A percentile compares a stretch with the other conserved stretches of the same genome.
phyloP scores from a whole-genome alignment of 2,797 vertebrate species.

The Enteromius afrohamiltoni region DNA sequence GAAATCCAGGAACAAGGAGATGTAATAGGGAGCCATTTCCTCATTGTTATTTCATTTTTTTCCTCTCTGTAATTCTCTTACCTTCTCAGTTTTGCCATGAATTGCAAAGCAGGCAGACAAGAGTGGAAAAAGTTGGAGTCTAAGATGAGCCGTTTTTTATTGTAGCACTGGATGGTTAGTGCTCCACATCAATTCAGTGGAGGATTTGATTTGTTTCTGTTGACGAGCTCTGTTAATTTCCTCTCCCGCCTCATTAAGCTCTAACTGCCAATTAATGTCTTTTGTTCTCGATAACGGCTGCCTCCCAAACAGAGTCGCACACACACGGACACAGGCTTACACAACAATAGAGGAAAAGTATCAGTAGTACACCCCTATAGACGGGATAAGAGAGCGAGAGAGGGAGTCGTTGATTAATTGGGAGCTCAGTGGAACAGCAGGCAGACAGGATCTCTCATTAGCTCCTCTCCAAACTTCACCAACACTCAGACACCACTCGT shows the following conservation, averaged over 20 bases:
- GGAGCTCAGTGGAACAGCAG: slow-evolving; percentile 51
- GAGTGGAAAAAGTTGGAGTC: slow-evolving; percentile 35
- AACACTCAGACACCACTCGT: slow-evolving; percentile 45
- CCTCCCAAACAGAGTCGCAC: slow-evolving; percentile 76
- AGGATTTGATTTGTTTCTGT: slow-evolving; percentile 85
- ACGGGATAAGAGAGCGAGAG: slow-evolving; percentile 18
- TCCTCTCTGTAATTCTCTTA: slow-evolving; percentile 45
- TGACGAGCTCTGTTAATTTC: slow-evolving; percentile 83
- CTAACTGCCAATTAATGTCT: slow-evolving; percentile 89
- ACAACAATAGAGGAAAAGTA: slow-evolving; percentile 49
- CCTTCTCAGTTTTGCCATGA: slow-evolving; percentile 36
- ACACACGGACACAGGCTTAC: slow-evolving; percentile 8
- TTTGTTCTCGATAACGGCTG: slow-evolving; percentile 85
- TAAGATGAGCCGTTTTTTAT: slow-evolving; percentile 78
- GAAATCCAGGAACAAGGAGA: slow-evolving; percentile 73
- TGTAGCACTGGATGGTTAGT: slow-evolving; percentile 73
- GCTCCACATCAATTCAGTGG: slow-evolving; percentile 79
- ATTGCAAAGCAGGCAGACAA: slow-evolving; percentile 33
- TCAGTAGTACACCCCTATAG: slow-evolving; percentile 38
- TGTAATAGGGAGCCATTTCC: slow-evolving; percentile 75
- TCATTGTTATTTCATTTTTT: slow-evolving; percentile 65
- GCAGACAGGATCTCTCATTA: slow-evolving; percentile 46
- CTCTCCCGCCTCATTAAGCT: slow-evolving; percentile 85
- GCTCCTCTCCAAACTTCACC: slow-evolving; percentile 55
- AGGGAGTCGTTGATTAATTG: slow-evolving; percentile 59